Evolutionary conservation across 2,797 vertebrate genomes (phyloP).

Genomic region (Hafferia zeledoni): DNA sequence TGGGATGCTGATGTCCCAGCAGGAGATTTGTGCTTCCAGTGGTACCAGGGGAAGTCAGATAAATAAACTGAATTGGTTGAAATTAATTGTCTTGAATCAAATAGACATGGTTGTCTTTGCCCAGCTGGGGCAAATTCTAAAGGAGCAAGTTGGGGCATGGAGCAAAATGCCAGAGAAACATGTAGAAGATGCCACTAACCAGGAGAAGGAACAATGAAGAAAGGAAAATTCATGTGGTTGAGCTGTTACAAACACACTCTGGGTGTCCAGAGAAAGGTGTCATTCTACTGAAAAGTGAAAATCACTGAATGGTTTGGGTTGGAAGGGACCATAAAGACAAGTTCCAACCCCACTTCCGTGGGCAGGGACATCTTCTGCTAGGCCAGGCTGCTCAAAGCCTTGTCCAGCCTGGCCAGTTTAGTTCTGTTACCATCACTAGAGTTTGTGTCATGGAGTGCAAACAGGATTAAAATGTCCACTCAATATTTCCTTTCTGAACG

Average conservation of each 20-base stretch:
- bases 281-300: not conserved
- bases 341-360: not conserved
- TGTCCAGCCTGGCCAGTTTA: accelerated
- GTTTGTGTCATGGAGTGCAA: not conserved
- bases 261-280: not conserved
- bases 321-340: not conserved
- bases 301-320: not conserved
- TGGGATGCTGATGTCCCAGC: not conserved
- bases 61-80: not conserved
- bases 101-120: not conserved
- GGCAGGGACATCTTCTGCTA: not conserved
- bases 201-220: not conserved
- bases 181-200: not conserved
- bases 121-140: not conserved
- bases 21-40: not conserved
- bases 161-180: not conserved
- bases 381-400: not conserved
- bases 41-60: not conserved
- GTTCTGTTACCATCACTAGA: not conserved
- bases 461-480: not conserved
- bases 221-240: not conserved
- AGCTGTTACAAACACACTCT: not conserved
- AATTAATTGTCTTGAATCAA: not conserved
- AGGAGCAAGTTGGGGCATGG: not conserved
- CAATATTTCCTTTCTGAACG: not conserved